These are phyloP conservation scores for Euspilapteryx auroguttella DNA, from an alignment of 2,888 invertebrate species.

Conservation along the genomic window DNA sequence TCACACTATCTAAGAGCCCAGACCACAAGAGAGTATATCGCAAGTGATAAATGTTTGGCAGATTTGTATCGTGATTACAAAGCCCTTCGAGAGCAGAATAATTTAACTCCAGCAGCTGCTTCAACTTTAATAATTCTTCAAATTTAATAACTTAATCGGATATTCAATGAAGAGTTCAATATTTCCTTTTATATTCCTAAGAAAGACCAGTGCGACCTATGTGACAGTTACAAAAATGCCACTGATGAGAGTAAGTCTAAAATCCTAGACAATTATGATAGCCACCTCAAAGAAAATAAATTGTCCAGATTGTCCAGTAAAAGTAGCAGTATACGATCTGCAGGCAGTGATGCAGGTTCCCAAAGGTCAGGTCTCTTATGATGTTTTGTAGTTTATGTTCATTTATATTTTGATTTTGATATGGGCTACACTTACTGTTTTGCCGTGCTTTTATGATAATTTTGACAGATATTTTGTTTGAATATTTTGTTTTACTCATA, in stretches of 20 bases:
- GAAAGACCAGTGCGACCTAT: conserved; percentile 12
- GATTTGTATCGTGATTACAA: conserved; percentile 12
- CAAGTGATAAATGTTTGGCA: conserved; percentile 11
- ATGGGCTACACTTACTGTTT: no score
- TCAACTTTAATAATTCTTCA: no score
- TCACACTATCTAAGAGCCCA: conserved; percentile 10
- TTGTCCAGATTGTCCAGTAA: no score
- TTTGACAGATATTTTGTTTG: no score
- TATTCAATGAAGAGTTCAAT: conserved; percentile 12
- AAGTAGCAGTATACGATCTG: conserved; percentile 12
- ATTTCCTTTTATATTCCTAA: conserved; percentile 12
- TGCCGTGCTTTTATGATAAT: no score
- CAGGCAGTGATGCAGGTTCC: conserved; percentile 11
- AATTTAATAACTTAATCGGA: no score
- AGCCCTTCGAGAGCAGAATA: conserved; percentile 6
- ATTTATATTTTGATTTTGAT: no score
- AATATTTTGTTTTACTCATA: no score
- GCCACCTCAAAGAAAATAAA: conserved; percentile 4
- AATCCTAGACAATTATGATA: conserved; percentile 3
- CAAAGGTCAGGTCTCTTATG: conserved; percentile 10
- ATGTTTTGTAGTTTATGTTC: no score
- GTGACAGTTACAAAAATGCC: conserved; percentile 7
- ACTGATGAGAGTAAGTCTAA: conserved; percentile 8
- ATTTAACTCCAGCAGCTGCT: conserved; percentile 6
- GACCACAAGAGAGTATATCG: conserved; percentile 9